Conservation (phyloP, 1,140 invertebrate species). For the Drosophila pachea region DNA sequence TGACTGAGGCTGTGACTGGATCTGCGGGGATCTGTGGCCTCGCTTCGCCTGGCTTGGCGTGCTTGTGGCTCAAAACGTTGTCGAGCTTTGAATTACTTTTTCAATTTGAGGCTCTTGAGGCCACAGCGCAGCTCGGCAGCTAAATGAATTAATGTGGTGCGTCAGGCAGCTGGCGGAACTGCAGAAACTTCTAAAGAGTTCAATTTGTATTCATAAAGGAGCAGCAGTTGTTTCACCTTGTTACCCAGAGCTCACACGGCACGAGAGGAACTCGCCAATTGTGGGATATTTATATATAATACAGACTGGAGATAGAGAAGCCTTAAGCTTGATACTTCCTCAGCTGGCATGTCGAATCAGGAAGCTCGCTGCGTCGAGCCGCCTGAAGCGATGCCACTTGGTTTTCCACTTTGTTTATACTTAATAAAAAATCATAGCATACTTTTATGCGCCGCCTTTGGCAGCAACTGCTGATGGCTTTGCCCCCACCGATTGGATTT, state of each 20-base stretch:
- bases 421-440: constrained; percentile 9
- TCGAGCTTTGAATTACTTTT: constrained; percentile 67
- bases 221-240: constrained; percentile 2
- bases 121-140: constrained; percentile 42
- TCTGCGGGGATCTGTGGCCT: constrained; percentile 3
- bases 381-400: neutral
- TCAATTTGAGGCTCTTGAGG: constrained; percentile 65
- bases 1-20: neutral
- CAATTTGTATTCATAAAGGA: constrained; percentile 61
- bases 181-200: constrained; percentile 35
- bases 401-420: neutral
- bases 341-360: too few species aligned
- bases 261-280: too few species aligned
- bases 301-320: too few species aligned
- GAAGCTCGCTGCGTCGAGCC: too few species aligned
- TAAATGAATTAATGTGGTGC: constrained; percentile 71
- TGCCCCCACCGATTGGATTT: neutral
- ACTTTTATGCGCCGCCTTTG: constrained; percentile 8
- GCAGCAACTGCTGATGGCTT: neutral
- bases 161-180: constrained; percentile 29
- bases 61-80: constrained; percentile 42
- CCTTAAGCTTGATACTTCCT: too few species aligned
- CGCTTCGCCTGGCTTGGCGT: constrained; percentile 1
- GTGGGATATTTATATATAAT: too few species aligned
- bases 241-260: too few species aligned